Evolutionary conservation across 2,797 vertebrate species (phyloP), one percentile per base, ranked within the genome.

Genomic region (Sarcoramphus papa): DNA sequence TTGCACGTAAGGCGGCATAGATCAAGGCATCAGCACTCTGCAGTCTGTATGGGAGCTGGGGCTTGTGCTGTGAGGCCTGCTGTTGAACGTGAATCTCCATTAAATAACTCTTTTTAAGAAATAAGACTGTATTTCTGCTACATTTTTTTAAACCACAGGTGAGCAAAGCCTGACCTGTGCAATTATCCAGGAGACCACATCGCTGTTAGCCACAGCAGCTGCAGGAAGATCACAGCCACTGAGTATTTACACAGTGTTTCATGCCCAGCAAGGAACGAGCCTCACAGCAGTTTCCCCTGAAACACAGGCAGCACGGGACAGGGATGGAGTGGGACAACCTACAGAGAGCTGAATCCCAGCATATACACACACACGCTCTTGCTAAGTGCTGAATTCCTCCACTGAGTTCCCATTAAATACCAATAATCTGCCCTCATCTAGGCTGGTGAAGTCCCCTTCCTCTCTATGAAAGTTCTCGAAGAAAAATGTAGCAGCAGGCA

Each of bases 211-310:
- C 35, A 20, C 21, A 31, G 68, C 50, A 20, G 70, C 76, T 47
- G 35, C 24, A 23, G 25, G 78, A 59, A 59, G 27, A 7, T 54
- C 59, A 41, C 68, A 68, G 72, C 57, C 41, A 5, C 57, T 2
- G 48, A 16, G 17, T 27, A n/a, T 14, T 67, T 53, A 40, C 45
- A 30, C 0, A 1, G 3, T 2, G 12, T 14, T 67, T 15, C 0
- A 0, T 33, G 70, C 25, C 47, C 79, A 65, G 83, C 48, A 20
- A 67, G 63, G 53, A 63, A 14, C 0, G 5, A 82, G 10, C 50
- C 57, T 64, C 70, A 53, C 35, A 22, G 30, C 67, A 10, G 41
- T 31, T 51, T 43, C 64, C 70, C 18, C 16, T 5, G 5, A 33
- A 63, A 51, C 4, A 7, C 68, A 40, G 54, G 8, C 40, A 43